Base-by-base conservation (phyloP, 2,113 vertebrate genomes). In the Melanotaenia duboulayi region DNA sequence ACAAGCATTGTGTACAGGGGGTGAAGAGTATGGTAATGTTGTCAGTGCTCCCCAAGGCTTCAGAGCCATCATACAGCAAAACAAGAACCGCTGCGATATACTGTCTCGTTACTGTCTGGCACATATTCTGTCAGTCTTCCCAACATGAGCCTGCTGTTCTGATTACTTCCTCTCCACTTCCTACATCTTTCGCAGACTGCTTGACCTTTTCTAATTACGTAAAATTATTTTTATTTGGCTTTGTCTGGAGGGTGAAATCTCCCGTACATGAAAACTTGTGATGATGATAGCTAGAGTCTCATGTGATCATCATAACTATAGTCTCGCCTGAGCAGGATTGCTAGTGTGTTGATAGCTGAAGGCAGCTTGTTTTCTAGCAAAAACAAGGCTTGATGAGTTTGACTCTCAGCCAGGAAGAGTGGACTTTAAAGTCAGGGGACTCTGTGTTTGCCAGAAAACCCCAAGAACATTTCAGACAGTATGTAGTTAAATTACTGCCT, bases 151-250 rank as follows among this genome's bases (percentile, higher is more conserved):
- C 80, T 74, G 81, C 77, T 76, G 70, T 84, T 83, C 74, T 73
- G 82, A 91, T 93, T 91, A 92, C 90, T 92, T 92, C 90, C 87
- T 87, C 91, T 92, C 78, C 81, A 74, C 88, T 92, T 93, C 80
- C 78, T 87, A 37, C 82, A 85, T 91, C 82, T 86, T 82, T 84
- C 37, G 19, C 64, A 50, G 71, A 60, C 85, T 71, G 67, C 76
- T 90, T 89, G 91, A 93, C 91, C 90, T 87, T 89, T 73, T 67
- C 54, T 69, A 88, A 87, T 86, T 79, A 71, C 14, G 22, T 69
- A 88, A 86, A 89, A 83, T 76, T 19, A 81, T 75, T 77, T 75
- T 82, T 80, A 71, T 80, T 81, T 60, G 7, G 22, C 55, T 82
- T 82, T 87, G 88, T 83, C 88, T 89, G 60, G 78, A 83, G 92